phyloP scores from a whole-genome alignment of 53 echinoderm and acorn worm genomes.

The Glandiceps talaboti region DNA sequence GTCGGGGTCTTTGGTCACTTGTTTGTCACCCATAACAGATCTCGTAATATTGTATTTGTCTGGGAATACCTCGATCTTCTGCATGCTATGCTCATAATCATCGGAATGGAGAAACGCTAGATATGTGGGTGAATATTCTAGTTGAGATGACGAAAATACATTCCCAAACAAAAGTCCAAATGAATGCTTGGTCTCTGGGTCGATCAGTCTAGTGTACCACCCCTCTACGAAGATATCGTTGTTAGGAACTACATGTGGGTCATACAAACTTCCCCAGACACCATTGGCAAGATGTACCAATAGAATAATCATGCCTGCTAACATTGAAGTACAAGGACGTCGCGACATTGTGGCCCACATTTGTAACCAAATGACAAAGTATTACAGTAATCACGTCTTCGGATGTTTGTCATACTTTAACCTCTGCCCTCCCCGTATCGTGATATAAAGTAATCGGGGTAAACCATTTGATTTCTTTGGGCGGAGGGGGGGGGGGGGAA shows the following conservation, averaged over 20 bases:
- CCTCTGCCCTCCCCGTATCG: too few relatives aligned
- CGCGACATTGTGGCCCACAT: too few relatives aligned
- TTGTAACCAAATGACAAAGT: too few relatives aligned
- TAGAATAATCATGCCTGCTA: too few relatives aligned
- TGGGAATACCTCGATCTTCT: constrained; percentile 33
- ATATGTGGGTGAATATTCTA: constrained; percentile 23
- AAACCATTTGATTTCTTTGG: too few relatives aligned
- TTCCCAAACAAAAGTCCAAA: constrained; percentile 66
- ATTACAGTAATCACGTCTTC: too few relatives aligned
- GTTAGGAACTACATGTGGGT: constrained; percentile 55
- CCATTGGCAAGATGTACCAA: too few relatives aligned
- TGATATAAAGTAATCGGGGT: too few relatives aligned
- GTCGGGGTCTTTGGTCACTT: constrained; percentile 23
- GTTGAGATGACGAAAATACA: constrained; percentile 15
- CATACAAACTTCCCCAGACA: constrained; percentile 42
- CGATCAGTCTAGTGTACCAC: constrained; percentile 60
- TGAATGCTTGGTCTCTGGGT: constrained; percentile 32
- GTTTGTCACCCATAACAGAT: constrained; percentile 25
- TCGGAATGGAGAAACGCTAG: constrained; percentile 37
- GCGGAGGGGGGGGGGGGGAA: too few relatives aligned
- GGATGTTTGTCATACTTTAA: too few relatives aligned
- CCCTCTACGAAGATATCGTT: constrained; percentile 64
- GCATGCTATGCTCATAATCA: constrained; percentile 17
- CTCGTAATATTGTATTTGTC: constrained; percentile 29
- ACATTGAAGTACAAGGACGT: too few relatives aligned